phyloP scores from a whole-genome alignment of 2,888 invertebrate species.

The Phalera bucephala region DNA sequence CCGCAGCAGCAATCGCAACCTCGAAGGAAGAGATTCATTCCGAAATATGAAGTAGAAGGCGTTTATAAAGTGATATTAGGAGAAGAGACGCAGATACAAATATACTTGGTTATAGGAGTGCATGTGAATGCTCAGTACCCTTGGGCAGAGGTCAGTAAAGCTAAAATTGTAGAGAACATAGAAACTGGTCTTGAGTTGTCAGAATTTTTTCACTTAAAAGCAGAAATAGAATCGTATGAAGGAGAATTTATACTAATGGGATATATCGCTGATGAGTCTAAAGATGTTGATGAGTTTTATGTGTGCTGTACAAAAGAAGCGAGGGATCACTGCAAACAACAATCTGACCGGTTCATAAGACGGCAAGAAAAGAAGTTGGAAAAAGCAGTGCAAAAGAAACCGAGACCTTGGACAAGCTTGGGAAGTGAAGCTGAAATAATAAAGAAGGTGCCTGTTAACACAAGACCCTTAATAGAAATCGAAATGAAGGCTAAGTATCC shows the following conservation, averaged over 20 bases:
- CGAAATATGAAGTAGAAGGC: constrained; percentile 81
- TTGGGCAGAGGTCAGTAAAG: constrained; percentile 86
- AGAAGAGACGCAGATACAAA: constrained; percentile 82
- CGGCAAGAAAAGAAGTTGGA: constrained; percentile 82
- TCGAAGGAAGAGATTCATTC: constrained; percentile 68
- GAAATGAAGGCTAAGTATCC: constrained; percentile 87
- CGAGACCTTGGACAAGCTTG: constrained; percentile 81
- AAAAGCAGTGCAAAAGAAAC: constrained; percentile 81
- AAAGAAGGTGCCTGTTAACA: constrained; percentile 73
- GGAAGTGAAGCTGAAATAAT: constrained; percentile 87
- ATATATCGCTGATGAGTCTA: constrained; percentile 85
- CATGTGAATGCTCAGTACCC: constrained; percentile 89
- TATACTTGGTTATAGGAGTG: constrained; percentile 86
- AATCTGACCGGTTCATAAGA: constrained; percentile 77
- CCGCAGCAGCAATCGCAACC: constrained; percentile 39
- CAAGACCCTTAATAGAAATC: constrained; percentile 84
- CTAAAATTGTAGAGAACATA: constrained; percentile 84
- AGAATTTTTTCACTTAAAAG: constrained; percentile 62
- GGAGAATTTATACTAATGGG: constrained; percentile 83
- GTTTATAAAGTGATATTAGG: constrained; percentile 78
- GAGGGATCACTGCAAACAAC: constrained; percentile 77
- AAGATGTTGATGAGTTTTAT: constrained; percentile 86
- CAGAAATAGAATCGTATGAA: constrained; percentile 59
- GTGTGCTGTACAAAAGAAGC: constrained; percentile 84
- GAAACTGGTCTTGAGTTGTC: constrained; percentile 80